phyloP scores from a whole-genome alignment of 2,113 vertebrate genomes.

The rat (Rattus norvegicus) region DNA sequence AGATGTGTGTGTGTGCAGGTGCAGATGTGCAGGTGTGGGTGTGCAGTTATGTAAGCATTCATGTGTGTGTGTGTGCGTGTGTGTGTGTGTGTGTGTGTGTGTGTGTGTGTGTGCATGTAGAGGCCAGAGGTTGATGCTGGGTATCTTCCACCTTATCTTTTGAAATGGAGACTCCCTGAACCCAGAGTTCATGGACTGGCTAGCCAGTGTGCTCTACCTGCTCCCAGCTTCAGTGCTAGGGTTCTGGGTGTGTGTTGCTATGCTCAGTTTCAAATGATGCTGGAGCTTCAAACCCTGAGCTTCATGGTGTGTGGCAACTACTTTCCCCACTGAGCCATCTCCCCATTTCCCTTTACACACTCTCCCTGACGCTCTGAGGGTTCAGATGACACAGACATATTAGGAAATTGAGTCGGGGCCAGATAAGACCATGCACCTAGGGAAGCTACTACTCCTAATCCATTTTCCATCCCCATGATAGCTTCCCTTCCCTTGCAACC shows the following conservation, averaged over 20 bases:
- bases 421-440: neutral
- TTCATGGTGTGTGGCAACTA: neutral
- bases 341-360: neutral
- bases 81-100: neutral
- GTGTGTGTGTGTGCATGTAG: neutral
- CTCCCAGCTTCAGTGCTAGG: neutral
- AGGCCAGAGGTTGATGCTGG: neutral
- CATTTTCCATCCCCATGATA: neutral
- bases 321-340: neutral
- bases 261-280: neutral
- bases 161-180: neutral
- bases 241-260: neutral
- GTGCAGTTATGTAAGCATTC: neutral
- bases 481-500: no score
- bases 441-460: neutral
- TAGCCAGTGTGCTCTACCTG: neutral
- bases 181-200: neutral
- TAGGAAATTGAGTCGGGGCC: neutral
- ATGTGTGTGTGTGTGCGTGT: neutral
- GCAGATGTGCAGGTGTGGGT: no score
- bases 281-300: neutral
- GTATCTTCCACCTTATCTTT: neutral
- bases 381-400: neutral
- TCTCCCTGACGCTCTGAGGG: neutral
- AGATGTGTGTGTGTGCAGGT: neutral